Evolutionary conservation across 2,113 vertebrate genomes (phyloP).

Genomic region (Ondatra zibethicus): DNA sequence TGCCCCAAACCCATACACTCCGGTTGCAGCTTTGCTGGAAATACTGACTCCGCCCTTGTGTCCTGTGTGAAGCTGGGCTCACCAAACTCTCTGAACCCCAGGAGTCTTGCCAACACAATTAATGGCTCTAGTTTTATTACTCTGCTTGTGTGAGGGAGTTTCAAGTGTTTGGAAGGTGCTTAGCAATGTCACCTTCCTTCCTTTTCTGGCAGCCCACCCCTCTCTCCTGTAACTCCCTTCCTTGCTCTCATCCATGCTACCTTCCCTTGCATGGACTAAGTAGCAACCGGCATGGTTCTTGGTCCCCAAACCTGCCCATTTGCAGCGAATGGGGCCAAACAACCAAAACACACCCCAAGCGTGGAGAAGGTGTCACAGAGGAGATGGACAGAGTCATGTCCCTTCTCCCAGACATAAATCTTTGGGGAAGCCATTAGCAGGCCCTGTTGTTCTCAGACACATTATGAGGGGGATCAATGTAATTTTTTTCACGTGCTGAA

Average conservation of each 20-base stretch:
- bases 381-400: background rate
- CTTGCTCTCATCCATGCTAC: background rate
- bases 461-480: slow-evolving; percentile 78
- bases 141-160: background rate
- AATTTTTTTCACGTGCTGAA: slow-evolving; percentile 78
- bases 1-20: rapidly evolving
- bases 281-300: background rate
- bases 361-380: rapidly evolving
- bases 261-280: background rate
- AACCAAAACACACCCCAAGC: background rate
- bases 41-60: rapidly evolving
- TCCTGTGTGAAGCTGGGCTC: background rate
- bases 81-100: background rate
- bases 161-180: rapidly evolving
- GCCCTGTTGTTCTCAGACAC: slow-evolving; percentile 37
- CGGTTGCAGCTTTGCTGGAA: background rate
- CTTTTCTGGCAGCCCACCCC: background rate
- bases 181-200: no score
- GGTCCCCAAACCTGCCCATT: background rate
- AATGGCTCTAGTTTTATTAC: background rate
- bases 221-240: background rate
- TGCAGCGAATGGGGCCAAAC: background rate
- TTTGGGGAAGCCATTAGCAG: slow-evolving; percentile 24
- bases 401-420: slow-evolving; percentile 61
- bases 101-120: background rate